phyloP scores from a whole-genome alignment of 2,797 vertebrate genomes.

The Sebastes taczanowskii region DNA sequence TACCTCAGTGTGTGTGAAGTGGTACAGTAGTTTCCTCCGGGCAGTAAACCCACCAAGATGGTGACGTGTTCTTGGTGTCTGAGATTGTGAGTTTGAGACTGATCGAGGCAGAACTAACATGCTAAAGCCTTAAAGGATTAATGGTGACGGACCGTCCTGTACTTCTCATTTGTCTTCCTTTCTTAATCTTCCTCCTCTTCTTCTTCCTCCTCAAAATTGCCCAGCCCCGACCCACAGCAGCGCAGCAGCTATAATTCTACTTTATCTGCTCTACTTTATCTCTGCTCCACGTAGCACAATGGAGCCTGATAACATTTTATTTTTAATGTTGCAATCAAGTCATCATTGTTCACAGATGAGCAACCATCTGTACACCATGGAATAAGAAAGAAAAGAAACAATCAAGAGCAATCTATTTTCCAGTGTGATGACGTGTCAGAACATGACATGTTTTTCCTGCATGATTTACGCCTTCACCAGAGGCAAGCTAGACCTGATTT shows the following conservation, averaged over 20 bases:
- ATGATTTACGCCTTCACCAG: background rate
- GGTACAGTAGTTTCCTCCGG: too few relatives aligned
- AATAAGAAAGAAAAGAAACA: background rate
- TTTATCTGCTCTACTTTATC: background rate
- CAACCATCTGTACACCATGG: background rate
- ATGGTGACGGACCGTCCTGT: too few relatives aligned
- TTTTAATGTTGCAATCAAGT: background rate
- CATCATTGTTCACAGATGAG: constrained; percentile 3
- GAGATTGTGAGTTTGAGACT: too few relatives aligned
- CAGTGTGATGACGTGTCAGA: background rate
- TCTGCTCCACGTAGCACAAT: background rate
- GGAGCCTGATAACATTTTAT: background rate
- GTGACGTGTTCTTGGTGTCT: too few relatives aligned
- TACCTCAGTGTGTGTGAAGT: too few relatives aligned
- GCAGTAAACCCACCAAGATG: too few relatives aligned
- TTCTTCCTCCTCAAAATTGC: too few relatives aligned
- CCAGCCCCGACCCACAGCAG: too few relatives aligned
- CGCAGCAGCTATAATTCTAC: background rate
- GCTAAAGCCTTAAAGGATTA: too few relatives aligned
- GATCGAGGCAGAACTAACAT: too few relatives aligned
- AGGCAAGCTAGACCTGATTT: background rate
- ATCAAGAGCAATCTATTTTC: background rate
- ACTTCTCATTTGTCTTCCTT: too few relatives aligned
- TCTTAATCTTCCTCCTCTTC: too few relatives aligned
- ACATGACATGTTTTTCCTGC: background rate